Conservation (phyloP, 1,140 invertebrate species). For the Hycleus phaleratus region DNA sequence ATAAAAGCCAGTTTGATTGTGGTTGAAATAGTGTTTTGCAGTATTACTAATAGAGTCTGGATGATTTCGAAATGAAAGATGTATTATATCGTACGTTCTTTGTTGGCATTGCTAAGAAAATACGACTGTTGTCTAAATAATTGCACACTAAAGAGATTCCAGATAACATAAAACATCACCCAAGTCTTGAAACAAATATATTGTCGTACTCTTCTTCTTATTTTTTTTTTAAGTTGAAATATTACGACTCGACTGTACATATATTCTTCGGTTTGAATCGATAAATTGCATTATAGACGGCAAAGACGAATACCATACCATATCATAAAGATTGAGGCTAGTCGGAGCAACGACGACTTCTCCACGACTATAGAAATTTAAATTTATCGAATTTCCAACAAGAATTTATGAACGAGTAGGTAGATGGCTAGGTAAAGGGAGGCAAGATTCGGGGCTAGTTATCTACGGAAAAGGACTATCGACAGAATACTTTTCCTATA, state of each 20-base stretch:
- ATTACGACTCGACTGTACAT: neutral
- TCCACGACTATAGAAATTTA: neutral
- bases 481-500: too few species aligned
- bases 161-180: constrained; percentile 9
- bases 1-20: neutral
- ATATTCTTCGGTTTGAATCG: constrained; percentile 8
- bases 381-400: neutral
- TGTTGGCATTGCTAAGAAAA: neutral
- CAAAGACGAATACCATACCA: neutral
- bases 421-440: neutral
- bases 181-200: too few species aligned
- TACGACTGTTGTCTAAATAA: constrained; percentile 11
- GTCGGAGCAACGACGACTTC: neutral
- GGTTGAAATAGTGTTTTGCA: too few species aligned
- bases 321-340: constrained; percentile 1
- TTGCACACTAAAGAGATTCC: constrained; percentile 11
- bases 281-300: constrained; percentile 2
- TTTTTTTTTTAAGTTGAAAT: too few species aligned
- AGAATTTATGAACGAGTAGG: neutral
- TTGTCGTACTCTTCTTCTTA: too few species aligned
- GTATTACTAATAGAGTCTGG: neutral
- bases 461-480: too few species aligned
- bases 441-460: neutral
- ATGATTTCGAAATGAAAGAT: constrained; percentile 3
- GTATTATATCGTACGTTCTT: constrained; percentile 6